Evolutionary conservation across 2,888 invertebrate species (phyloP), one percentile per base, ranked within the genome.

Genomic region (Machimus atricapillus): DNA sequence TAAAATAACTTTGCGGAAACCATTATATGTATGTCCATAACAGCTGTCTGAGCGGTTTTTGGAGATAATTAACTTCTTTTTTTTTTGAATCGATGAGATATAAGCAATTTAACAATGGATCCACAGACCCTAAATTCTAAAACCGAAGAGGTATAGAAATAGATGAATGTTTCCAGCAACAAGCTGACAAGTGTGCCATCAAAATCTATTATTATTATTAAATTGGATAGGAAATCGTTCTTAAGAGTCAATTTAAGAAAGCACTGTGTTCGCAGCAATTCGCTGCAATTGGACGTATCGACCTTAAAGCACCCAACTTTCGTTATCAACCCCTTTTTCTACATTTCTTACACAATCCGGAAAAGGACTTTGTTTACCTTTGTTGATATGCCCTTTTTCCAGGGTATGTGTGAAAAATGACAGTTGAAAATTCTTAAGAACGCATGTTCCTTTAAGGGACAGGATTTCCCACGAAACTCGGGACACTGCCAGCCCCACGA

Each of bases 351-450:
- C 34, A 81, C 52, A 56, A 31, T n/a, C 9, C 34, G 31, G 56
- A n/a, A n/a, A 23, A 40, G 23, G 34, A 82, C 66, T 83, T 66
- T 83, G 66, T 83, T 83, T 83, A 66, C 82, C 81, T n/a, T 66
- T 40, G 82, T 83, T 58, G 58, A 66, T 83, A 83, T n/a, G 40
- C 40, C 40, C 4, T 58, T 8, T 34, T 40, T 8, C 66, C 1
- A 1, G 6, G 40, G 82, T 83, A 66, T 31, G 16, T 19, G 82
- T 66, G n/a, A 7, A 66, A 66, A 66, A 58, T 83, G 82, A 83
- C 82, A 83, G 58, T 66, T 83, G 0, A 66, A 58, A 66, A 58
- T 12, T 23, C 40, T n/a, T 2, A 40, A 66, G 66, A 16, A 66
- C 66, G 40, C 66, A 66, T 40, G 58, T 23, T 34, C 31, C 34